A percentile compares a stretch with the other conserved stretches of the same genome.
These are phyloP conservation scores for Cataglyphis altisquamis DNA, from an alignment of 2,888 invertebrate species.

Conservation along the genomic window DNA sequence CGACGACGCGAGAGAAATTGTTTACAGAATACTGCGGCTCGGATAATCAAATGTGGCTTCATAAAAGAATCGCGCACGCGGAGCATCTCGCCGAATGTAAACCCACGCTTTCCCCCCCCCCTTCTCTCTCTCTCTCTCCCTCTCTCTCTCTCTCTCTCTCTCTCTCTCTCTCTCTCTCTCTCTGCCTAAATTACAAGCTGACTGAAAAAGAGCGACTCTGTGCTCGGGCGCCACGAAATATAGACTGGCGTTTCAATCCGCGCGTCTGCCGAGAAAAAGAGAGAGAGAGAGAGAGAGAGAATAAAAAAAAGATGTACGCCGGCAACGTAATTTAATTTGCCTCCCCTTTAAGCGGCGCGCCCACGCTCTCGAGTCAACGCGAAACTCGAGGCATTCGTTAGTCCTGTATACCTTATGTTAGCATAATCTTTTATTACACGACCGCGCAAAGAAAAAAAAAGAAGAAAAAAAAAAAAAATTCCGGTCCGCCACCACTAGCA, in stretches of 20 bases:
- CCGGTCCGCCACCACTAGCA: slow-evolving; percentile 44
- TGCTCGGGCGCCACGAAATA: slow-evolving; percentile 12
- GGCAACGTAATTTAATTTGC: slow-evolving; percentile 50
- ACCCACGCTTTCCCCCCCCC: not conserved
- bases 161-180: not conserved
- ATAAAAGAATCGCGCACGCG: slow-evolving; percentile 22
- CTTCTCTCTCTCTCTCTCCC: no score
- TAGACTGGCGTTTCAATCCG: slow-evolving; percentile 43
- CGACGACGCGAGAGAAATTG: slow-evolving; percentile 18
- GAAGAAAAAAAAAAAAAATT: slow-evolving; percentile 46
- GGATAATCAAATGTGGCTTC: slow-evolving; percentile 26
- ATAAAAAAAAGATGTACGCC: slow-evolving; percentile 21
- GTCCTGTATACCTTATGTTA: slow-evolving; percentile 56
- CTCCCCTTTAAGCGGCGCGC: slow-evolving; percentile 30
- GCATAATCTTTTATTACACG: slow-evolving; percentile 56
- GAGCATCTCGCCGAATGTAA: slow-evolving; percentile 25
- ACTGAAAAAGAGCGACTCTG: slow-evolving; percentile 13
- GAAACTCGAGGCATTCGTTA: slow-evolving; percentile 50
- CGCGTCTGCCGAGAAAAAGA: not conserved
- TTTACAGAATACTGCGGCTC: slow-evolving; percentile 5
- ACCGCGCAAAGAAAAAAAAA: slow-evolving; percentile 44
- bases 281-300: not conserved
- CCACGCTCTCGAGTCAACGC: slow-evolving; percentile 39
- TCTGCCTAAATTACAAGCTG: slow-evolving; percentile 23
- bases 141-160: not conserved